Evolutionary conservation across 2,113 vertebrate species (phyloP).

Genomic region (Sisor rabdophorus): DNA sequence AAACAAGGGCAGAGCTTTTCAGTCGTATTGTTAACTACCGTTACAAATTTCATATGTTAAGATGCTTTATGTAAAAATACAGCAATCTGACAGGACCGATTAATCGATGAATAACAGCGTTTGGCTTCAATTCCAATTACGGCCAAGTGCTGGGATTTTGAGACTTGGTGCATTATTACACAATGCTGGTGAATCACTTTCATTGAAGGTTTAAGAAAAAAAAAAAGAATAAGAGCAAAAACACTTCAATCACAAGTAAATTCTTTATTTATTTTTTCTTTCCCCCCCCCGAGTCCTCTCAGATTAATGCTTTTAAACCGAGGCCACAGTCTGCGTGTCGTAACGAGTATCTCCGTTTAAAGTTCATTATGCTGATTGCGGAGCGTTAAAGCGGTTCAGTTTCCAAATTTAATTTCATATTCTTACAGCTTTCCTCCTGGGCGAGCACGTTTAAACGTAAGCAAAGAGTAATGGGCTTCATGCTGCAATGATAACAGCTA

Average conservation of each 20-base stretch:
- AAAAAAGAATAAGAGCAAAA: not conserved
- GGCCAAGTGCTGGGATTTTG: not conserved
- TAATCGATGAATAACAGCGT: not conserved
- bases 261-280: not conserved
- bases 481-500: slow-evolving; percentile 32
- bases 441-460: slow-evolving; percentile 49
- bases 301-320: slow-evolving; percentile 39
- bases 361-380: slow-evolving; percentile 49
- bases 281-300: slow-evolving; percentile 17
- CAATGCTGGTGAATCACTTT: not conserved
- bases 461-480: slow-evolving; percentile 47
- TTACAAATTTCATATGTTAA: not conserved
- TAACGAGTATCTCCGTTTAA: slow-evolving; percentile 31
- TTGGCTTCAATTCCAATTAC: not conserved
- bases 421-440: slow-evolving; percentile 33
- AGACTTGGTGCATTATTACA: too few species aligned
- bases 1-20: slow-evolving; percentile 32
- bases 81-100: not conserved
- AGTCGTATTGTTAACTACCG: not conserved
- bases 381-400: slow-evolving; percentile 23
- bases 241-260: slow-evolving; percentile 2
- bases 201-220: not conserved
- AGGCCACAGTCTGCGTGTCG: slow-evolving; percentile 30
- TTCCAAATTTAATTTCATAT: slow-evolving; percentile 45
- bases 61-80: not conserved